Evolutionary conservation across 2,113 vertebrate species (phyloP), one percentile per base, ranked within the genome.

Genomic region (Pimephales promelas): DNA sequence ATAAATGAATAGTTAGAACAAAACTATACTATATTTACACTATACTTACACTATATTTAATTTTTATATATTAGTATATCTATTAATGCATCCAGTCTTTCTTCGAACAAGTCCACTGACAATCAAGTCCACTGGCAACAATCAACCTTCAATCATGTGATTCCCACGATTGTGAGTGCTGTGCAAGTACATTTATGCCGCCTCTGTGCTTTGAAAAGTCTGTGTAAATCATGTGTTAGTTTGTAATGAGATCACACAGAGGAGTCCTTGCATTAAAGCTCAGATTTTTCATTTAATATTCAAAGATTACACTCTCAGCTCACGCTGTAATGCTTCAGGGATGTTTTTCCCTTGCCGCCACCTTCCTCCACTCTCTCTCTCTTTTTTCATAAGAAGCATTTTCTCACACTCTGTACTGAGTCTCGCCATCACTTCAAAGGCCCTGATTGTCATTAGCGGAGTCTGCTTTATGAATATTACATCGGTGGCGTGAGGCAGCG

Each of bases 401-500:
- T 73, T 78, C 71, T 71, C 59, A 36, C 52, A 71, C 62, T 80
- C 83, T 40, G 74, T 40, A 83, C 45, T 45, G n/a, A 43, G 79
- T 45, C 70, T 70, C 16, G 45, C 49, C 74, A 76, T 40, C 68
- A 70, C 85, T 86, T 86, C 83, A 80, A 70, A 85, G 80, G 52
- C 66, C 20, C 75, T 59, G 75, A 84, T 81, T 49, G 70, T 83
- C 85, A 88, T 88, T 88, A 88, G 83, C 72, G n/a, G 77, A 86
- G 70, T 75, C 83, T 82, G 74, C 10, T 22, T 57, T 75, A 84
- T 86, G 83, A 88, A 86, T 88, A 83, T 83, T 86, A 77, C 47
- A 88, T 86, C 64, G 47, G 26, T 36, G 40, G 40, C 0, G 26
- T 83, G 79, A 88, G 68, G 68, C 85, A 76, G 75, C 20, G 31